A percentile compares a stretch with the other conserved stretches of the same genome.
These are phyloP conservation scores for Metridium senile DNA, from an alignment of 92 coral and sea anemone species.

Conservation along the genomic window DNA sequence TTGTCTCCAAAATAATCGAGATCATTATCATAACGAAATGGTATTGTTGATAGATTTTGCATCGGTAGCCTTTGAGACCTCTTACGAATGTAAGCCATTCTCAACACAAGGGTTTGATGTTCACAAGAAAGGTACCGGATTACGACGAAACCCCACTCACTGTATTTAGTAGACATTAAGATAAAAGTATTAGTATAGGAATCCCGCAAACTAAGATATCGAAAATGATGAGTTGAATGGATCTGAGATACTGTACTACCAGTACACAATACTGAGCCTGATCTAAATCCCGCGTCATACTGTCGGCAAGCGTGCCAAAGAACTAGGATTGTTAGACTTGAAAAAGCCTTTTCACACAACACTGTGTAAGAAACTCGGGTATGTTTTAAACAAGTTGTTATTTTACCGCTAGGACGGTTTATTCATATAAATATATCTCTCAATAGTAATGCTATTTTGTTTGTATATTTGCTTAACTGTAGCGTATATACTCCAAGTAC, in stretches of 20 bases:
- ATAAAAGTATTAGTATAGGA: constrained; percentile 33
- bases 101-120: constrained; percentile 15
- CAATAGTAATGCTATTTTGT: neutral
- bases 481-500: neutral
- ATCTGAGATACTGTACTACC: neutral
- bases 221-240: neutral
- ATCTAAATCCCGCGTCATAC: constrained; percentile 2
- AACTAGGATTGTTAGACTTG: neutral
- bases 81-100: constrained; percentile 16
- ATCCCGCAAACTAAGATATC: constrained; percentile 9
- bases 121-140: constrained; percentile 20
- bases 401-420: too few relatives aligned
- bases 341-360: neutral
- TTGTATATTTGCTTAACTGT: constrained; percentile 12
- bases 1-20: constrained; percentile 21
- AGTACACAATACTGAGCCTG: neutral
- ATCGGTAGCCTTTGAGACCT: constrained; percentile 14
- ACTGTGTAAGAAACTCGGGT: neutral
- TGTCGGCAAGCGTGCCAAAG: neutral
- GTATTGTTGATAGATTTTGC: constrained; percentile 9
- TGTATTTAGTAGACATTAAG: constrained; percentile 14
- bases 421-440: neutral
- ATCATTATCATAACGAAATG: constrained; percentile 21
- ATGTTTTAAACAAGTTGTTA: too few relatives aligned
- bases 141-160: constrained; percentile 29